Evolutionary conservation across 1,140 invertebrate genomes (phyloP), one percentile per base, ranked within the genome.

Genomic region (Conus ventricosus): DNA sequence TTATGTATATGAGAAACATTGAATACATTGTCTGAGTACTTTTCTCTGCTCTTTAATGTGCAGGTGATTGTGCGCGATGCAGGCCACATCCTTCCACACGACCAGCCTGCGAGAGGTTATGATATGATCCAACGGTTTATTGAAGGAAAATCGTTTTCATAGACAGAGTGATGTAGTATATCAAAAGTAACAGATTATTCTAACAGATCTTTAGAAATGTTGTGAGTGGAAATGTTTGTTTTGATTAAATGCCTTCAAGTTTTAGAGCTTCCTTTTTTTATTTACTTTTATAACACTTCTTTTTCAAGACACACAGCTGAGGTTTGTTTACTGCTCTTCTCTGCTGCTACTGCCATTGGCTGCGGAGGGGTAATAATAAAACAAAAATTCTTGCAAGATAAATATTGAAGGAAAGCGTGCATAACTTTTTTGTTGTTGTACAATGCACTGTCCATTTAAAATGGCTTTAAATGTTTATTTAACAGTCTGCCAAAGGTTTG

Each of bases 61-160:
- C 89, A 94, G 93, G 94, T 94, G 20, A 89, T 93, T 76, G 93
- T 95, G 11, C 85, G 93, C 63, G 91, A 91, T 71, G 97, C 97
- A 54, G 98, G 98, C 0, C 98, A 98, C 90, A 97, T 98, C 96
- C 96, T 97, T 25, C 97, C 98, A 0, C 95, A 95, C 51, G 97
- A 98, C 95, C 97, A 98, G 93, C 97, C 98, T 0, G 96, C 96
- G 87, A 97, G 97, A 96, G 96, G 97, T 2, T 96, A 97, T 39
- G 97, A 97, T 94, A 95, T 98, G 91, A 97, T 98, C 85, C 96
- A 96, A 53, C 96, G 97, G 92, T 97, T 98, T 88, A 97, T 97
- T 15, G 89, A 91, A 80, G 88, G 87, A 57, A 91, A 53, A 85
- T 25, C 87, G 1, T 92, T 92, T 83, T 7, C 54, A 39, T 90